These are phyloP conservation scores for Eristalis tenax DNA, from an alignment of 2,888 invertebrate species.

Conservation along the genomic window DNA sequence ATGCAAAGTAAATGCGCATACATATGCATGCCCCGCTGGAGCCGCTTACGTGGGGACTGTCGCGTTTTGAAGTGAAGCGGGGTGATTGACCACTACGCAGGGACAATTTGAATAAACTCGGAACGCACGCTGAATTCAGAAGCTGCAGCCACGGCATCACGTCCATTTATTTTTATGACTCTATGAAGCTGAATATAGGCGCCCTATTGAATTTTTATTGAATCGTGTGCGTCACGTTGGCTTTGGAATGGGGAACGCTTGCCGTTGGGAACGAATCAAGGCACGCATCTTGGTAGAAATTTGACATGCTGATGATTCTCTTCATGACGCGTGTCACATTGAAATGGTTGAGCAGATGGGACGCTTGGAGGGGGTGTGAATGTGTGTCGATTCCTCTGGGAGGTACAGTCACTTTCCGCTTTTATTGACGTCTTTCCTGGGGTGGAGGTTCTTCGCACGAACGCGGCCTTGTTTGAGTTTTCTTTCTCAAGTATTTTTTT, in stretches of 20 bases:
- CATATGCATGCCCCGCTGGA: not conserved
- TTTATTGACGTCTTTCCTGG: too few relatives aligned
- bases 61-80: not conserved
- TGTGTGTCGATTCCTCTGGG: not conserved
- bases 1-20: not conserved
- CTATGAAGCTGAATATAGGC: not conserved
- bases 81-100: not conserved
- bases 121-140: not conserved
- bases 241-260: not conserved
- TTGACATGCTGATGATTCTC: not conserved
- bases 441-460: too few relatives aligned
- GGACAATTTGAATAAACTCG: constrained; percentile 8
- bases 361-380: not conserved
- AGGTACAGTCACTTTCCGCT: too few relatives aligned
- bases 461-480: too few relatives aligned
- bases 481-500: too few relatives aligned
- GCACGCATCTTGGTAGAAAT: not conserved
- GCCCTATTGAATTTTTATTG: not conserved
- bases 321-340: not conserved
- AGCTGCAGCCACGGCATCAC: not conserved
- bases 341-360: not conserved
- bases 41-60: not conserved
- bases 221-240: not conserved
- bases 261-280: not conserved
- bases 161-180: not conserved